Conservation (phyloP, 2,888 invertebrate genomes). For the Lasioglossum marginatum region DNA sequence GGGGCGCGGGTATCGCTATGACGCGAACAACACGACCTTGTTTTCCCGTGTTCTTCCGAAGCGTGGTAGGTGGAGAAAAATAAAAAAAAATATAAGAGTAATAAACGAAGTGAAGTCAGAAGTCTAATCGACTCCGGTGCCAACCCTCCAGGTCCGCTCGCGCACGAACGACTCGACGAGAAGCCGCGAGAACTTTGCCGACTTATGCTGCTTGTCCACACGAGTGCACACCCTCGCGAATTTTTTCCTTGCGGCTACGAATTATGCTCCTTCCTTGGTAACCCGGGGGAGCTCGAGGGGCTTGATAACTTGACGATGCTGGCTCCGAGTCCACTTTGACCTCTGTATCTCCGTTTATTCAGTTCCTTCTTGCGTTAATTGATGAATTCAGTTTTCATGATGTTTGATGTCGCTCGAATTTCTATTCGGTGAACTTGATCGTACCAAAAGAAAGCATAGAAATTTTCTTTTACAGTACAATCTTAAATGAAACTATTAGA, state of each 20-base stretch:
- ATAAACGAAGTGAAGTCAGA: not conserved
- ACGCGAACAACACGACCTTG: constrained; percentile 11
- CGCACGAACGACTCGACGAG: not conserved
- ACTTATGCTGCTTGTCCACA: not conserved
- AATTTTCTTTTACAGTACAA: no score
- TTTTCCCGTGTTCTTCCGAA: not conserved
- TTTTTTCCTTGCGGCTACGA: not conserved
- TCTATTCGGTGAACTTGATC: not conserved
- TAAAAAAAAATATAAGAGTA: not conserved
- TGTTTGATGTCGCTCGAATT: not conserved
- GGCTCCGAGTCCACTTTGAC: not conserved
- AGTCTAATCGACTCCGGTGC: constrained; percentile 16
- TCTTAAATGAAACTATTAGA: no score
- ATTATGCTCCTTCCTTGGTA: not conserved
- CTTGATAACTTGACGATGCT: not conserved
- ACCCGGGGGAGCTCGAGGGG: not conserved
- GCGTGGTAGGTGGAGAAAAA: not conserved
- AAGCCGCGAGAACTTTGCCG: constrained; percentile 1
- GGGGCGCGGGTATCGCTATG: not conserved
- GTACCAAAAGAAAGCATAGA: no score
- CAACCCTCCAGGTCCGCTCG: not conserved
- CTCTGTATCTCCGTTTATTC: not conserved
- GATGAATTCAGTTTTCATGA: not conserved
- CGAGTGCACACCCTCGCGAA: constrained; percentile 10
- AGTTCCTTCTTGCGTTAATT: not conserved